phyloP scores from a whole-genome alignment of 2,797 vertebrate genomes.

The Xyrichtys novacula region DNA sequence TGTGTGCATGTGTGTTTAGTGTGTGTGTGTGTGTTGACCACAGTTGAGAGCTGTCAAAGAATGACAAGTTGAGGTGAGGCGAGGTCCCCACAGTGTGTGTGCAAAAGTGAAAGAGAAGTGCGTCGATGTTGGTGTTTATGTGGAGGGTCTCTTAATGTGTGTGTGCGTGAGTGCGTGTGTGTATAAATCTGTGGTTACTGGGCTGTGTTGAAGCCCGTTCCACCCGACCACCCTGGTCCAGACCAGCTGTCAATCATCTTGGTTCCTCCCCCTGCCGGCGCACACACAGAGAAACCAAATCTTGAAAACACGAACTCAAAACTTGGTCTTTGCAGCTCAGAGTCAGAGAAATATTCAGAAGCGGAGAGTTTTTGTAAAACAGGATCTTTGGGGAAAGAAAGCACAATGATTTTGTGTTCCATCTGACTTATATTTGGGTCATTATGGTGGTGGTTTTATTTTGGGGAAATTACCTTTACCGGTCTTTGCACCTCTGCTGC shows the following conservation, averaged over 20 bases:
- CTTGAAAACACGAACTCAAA: conserved; percentile 7
- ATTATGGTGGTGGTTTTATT: no score
- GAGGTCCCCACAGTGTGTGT: conserved; percentile 61
- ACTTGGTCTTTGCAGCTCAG: not conserved
- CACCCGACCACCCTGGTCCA: conserved; percentile 64
- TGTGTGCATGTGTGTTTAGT: conserved; percentile 28
- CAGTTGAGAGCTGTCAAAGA: conserved; percentile 71
- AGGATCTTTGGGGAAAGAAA: no score
- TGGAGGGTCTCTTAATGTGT: conserved; percentile 7
- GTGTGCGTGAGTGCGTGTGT: conserved; percentile 28
- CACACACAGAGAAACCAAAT: conserved; percentile 3
- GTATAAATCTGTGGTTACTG: conserved; percentile 49
- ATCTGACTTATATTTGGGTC: no score
- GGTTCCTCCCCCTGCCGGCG: conserved; percentile 3
- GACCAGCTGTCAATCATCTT: conserved; percentile 69
- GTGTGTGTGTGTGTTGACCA: conserved; percentile 48
- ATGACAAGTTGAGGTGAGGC: conserved; percentile 70
- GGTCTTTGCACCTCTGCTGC: no score
- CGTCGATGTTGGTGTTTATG: conserved; percentile 44
- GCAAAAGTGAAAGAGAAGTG: conserved; percentile 15
- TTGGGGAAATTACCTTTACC: no score
- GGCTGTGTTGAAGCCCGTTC: conserved; percentile 71
- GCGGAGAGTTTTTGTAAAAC: no score
- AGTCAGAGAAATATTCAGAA: conserved; percentile 1
- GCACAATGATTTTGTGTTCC: no score